phyloP scores from a whole-genome alignment of 2,888 invertebrate genomes.

The Thymelicus lineola region DNA sequence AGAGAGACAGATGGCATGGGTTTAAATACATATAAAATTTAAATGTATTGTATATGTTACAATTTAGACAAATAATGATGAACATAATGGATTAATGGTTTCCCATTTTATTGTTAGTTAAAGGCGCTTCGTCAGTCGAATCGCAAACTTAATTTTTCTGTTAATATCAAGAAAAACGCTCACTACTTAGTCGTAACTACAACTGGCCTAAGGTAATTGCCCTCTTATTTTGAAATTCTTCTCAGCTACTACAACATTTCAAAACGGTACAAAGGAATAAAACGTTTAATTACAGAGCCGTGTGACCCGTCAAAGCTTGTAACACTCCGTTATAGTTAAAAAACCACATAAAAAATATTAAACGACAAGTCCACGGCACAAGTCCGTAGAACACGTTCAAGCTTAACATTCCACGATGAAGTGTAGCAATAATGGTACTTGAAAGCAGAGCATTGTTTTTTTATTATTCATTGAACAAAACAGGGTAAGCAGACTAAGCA shows the following conservation, averaged over 20 bases:
- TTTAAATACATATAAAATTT: too few relatives aligned
- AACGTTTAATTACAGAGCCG: conserved; percentile 11
- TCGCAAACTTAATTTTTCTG: too few relatives aligned
- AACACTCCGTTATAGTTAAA: conserved; percentile 10
- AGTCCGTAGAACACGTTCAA: conserved; percentile 33
- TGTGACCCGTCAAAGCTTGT: not conserved
- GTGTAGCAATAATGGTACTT: conserved; percentile 60
- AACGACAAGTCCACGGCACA: conserved; percentile 6
- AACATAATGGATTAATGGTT: not conserved
- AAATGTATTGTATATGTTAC: too few relatives aligned
- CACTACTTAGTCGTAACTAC: not conserved
- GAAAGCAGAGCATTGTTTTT: conserved; percentile 59
- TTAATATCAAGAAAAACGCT: not conserved
- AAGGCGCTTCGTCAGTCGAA: not conserved
- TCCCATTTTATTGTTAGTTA: too few relatives aligned
- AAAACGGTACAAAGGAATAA: conserved; percentile 9
- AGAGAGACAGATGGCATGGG: not conserved
- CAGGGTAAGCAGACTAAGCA: conserved; percentile 68
- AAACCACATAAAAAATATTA: conserved; percentile 14
- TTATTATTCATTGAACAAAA: conserved; percentile 71
- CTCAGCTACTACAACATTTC: not conserved
- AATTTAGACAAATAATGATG: too few relatives aligned
- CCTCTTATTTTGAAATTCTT: not conserved
- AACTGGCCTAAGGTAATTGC: not conserved
- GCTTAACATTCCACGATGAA: conserved; percentile 59